These are phyloP conservation scores for Alethe castanea DNA, from an alignment of 2,113 vertebrate genomes.

Conservation along the genomic window DNA sequence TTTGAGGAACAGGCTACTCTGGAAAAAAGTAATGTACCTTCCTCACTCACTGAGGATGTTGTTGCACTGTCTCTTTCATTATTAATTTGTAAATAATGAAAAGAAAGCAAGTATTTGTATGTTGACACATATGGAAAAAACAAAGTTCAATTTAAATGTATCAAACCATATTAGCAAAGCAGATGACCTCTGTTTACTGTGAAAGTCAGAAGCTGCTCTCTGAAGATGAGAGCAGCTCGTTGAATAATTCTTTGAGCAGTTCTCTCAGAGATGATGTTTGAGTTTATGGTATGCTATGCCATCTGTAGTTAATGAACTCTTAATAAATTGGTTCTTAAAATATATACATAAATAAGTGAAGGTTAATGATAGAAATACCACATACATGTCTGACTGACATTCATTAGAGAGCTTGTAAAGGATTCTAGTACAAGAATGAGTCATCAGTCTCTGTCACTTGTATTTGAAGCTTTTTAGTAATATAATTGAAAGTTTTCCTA, in stretches of 20 bases:
- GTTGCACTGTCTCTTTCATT: neutral
- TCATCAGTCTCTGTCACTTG: neutral
- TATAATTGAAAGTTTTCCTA: neutral
- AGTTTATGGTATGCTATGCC: neutral
- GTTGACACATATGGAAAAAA: neutral
- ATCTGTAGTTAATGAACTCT: neutral
- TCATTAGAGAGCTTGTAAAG: neutral
- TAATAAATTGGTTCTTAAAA: neutral
- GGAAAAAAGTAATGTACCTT: neutral
- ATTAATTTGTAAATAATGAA: neutral
- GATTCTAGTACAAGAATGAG: neutral
- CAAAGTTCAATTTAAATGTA: neutral
- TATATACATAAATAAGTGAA: neutral
- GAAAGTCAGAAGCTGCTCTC: neutral
- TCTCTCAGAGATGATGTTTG: neutral
- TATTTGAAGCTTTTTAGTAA: neutral
- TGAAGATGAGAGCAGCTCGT: neutral
- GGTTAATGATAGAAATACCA: neutral
- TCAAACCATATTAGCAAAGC: neutral
- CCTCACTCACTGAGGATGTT: neutral
- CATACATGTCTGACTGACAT: neutral
- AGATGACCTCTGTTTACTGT: neutral
- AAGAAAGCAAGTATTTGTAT: neutral
- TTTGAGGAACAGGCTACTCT: neutral
- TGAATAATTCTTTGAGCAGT: neutral